phyloP scores from a whole-genome alignment of 35 echinoderm and acorn worm species.

The Lytechinus variegatus region DNA sequence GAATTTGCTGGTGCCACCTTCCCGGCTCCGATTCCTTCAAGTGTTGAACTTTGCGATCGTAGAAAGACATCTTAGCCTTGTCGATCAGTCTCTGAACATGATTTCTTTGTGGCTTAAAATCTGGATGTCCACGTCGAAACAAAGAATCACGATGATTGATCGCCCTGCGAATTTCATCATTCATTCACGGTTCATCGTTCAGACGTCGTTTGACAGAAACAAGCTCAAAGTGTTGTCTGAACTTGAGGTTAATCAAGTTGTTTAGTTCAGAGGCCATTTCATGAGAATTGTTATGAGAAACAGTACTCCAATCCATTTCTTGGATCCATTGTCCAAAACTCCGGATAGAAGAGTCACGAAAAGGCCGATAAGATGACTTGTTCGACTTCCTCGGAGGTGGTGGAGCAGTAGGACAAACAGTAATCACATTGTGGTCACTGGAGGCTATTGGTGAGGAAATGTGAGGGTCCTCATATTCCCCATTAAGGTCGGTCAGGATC shows the following conservation, averaged over 20 bases:
- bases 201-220: background rate
- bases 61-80: background rate
- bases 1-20: slow-evolving; percentile 26
- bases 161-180: background rate
- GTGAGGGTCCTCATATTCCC: background rate
- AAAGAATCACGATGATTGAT: background rate
- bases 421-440: background rate
- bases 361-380: background rate
- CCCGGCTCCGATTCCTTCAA: background rate
- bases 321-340: background rate
- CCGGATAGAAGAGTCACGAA: background rate
- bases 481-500: background rate
- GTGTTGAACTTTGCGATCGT: background rate
- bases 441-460: background rate
- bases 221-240: background rate
- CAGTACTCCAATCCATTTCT: background rate
- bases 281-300: background rate
- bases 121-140: background rate
- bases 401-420: background rate
- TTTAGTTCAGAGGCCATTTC: background rate
- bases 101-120: background rate
- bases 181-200: background rate
- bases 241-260: background rate
- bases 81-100: background rate
- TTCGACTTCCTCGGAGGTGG: background rate